These are phyloP conservation scores for Saccopteryx bilineata DNA, from an alignment of 2,113 vertebrate genomes.

Conservation along the genomic window DNA sequence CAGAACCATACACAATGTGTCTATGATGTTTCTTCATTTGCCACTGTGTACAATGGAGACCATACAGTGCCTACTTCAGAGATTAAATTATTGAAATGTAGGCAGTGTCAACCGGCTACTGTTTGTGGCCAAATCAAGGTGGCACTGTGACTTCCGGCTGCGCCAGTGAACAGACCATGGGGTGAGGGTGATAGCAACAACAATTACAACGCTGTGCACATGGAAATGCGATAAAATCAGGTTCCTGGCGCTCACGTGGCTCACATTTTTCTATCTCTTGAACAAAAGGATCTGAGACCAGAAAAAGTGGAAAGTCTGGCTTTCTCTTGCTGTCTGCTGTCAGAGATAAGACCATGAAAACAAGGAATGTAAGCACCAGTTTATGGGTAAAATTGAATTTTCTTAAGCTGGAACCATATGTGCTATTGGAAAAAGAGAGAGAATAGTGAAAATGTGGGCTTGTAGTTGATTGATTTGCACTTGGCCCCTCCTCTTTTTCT, in stretches of 20 bases:
- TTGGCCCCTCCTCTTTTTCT: not conserved
- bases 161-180: slow-evolving; percentile 93
- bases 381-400: slow-evolving; percentile 90
- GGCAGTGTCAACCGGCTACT: slow-evolving; percentile 94
- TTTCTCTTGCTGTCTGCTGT: slow-evolving; percentile 95
- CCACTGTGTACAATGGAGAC: slow-evolving; percentile 94
- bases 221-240: slow-evolving; percentile 94
- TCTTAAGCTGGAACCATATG: no score
- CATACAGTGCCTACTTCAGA: slow-evolving; percentile 93
- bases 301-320: slow-evolving; percentile 94
- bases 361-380: slow-evolving; percentile 94
- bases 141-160: slow-evolving; percentile 92
- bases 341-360: slow-evolving; percentile 95
- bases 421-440: not conserved
- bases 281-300: slow-evolving; percentile 93
- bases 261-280: slow-evolving; percentile 92
- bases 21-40: slow-evolving; percentile 95
- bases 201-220: slow-evolving; percentile 94
- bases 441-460: not conserved
- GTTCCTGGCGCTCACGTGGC: slow-evolving; percentile 92
- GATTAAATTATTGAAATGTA: slow-evolving; percentile 96
- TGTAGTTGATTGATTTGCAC: not conserved
- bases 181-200: slow-evolving; percentile 92
- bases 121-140: slow-evolving; percentile 93
- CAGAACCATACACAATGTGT: slow-evolving; percentile 94